These are phyloP conservation scores for Cylas formicarius DNA, from an alignment of 1,140 invertebrate species.

Conservation along the genomic window DNA sequence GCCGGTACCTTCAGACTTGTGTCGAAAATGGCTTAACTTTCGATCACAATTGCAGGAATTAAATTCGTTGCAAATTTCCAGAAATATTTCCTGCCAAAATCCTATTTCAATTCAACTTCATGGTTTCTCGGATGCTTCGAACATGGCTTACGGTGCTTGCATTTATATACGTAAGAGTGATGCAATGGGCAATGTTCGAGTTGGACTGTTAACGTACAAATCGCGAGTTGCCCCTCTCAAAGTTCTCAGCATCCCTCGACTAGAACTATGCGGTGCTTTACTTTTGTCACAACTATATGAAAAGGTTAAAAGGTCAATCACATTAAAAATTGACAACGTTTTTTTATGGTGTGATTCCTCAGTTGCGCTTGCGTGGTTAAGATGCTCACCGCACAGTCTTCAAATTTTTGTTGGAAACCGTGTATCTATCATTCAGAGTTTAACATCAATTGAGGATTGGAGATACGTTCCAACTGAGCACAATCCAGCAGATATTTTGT, in stretches of 20 bases:
- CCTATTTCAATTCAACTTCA: slow-evolving; percentile 25
- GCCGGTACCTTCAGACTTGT: slow-evolving; percentile 22
- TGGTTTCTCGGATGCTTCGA: slow-evolving; percentile 33
- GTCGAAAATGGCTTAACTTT: slow-evolving; percentile 13
- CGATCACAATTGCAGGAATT: neutral
- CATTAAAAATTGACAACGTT: slow-evolving; percentile 9
- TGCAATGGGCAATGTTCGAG: slow-evolving; percentile 13
- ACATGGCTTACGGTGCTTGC: slow-evolving; percentile 31
- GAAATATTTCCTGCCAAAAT: neutral
- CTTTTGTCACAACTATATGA: slow-evolving; percentile 21
- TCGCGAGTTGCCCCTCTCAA: slow-evolving; percentile 37
- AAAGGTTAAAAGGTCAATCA: slow-evolving; percentile 14
- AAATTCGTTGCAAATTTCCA: slow-evolving; percentile 3
- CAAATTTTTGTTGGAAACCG: slow-evolving; percentile 38
- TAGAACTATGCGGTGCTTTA: slow-evolving; percentile 37
- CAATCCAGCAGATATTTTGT: slow-evolving; percentile 43
- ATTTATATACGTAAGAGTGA: slow-evolving; percentile 31
- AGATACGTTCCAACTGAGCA: slow-evolving; percentile 32
- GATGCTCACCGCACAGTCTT: slow-evolving; percentile 18
- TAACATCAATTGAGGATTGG: slow-evolving; percentile 29
- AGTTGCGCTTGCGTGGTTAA: slow-evolving; percentile 34
- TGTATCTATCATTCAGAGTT: slow-evolving; percentile 36
- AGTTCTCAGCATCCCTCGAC: slow-evolving; percentile 27
- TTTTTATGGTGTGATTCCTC: slow-evolving; percentile 42
- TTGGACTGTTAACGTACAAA: slow-evolving; percentile 31